Conservation (phyloP, 2,797 vertebrate species). For the Sebastolobus altivelis region DNA sequence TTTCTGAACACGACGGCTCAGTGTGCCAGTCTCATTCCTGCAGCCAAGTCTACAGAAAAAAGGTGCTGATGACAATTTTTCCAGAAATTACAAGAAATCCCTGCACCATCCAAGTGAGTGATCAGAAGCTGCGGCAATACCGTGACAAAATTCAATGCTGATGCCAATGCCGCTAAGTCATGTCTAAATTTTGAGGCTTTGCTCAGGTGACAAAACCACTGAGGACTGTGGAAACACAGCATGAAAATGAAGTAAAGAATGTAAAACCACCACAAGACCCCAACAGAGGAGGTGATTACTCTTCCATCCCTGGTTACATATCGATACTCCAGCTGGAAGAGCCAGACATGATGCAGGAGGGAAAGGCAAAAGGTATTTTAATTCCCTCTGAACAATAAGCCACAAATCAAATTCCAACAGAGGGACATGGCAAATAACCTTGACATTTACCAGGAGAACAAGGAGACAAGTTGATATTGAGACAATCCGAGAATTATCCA, state of each 20-base stretch:
- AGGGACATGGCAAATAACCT: neutral
- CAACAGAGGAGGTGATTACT: constrained; percentile 48
- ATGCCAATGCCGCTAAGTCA: constrained; percentile 31
- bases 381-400: constrained; percentile 1
- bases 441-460: neutral
- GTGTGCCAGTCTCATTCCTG: constrained; percentile 1
- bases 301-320: constrained; percentile 41
- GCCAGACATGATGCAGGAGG: constrained; percentile 20
- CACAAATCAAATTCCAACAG: neutral
- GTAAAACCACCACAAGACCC: constrained; percentile 34
- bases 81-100: constrained; percentile 33
- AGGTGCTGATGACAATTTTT: constrained; percentile 38
- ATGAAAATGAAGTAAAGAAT: constrained; percentile 41
- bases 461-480: neutral
- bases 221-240: constrained; percentile 42
- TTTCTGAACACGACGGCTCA: constrained; percentile 15
- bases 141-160: neutral
- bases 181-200: constrained; percentile 9
- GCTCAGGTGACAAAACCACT: constrained; percentile 52
- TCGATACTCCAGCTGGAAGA: constrained; percentile 43
- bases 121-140: constrained; percentile 15
- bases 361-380: neutral
- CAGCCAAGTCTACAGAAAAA: constrained; percentile 40
- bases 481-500: neutral
- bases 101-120: constrained; percentile 16